Conservation (phyloP, 2,888 invertebrate species). For the Caenorhabditis sp. region DNA sequence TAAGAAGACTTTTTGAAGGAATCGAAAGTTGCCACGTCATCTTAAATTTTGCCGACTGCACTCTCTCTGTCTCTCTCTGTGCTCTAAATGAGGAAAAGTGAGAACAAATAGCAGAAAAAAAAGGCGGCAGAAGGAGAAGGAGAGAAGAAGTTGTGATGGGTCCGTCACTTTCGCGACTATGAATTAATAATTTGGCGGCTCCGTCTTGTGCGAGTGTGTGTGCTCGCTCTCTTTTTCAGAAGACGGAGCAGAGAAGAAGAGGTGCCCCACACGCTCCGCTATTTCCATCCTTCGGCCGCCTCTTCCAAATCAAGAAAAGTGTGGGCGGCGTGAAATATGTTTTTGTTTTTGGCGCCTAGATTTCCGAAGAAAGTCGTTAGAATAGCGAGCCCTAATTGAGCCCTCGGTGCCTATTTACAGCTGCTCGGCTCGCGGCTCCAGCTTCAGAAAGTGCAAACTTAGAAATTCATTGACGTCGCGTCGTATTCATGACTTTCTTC, state of each 20-base stretch:
- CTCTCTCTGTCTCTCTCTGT: too few relatives aligned
- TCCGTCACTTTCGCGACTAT: constrained; percentile 18
- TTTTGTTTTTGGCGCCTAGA: too few relatives aligned
- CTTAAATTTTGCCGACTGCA: too few relatives aligned
- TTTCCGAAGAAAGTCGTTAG: too few relatives aligned
- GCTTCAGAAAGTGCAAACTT: neutral
- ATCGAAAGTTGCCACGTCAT: neutral
- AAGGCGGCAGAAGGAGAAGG: too few relatives aligned
- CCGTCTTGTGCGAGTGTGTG: too few relatives aligned
- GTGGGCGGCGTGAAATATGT: too few relatives aligned
- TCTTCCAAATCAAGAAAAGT: too few relatives aligned
- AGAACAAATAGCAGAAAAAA: constrained; percentile 1
- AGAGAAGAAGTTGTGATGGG: constrained; percentile 4
- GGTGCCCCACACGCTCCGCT: neutral
- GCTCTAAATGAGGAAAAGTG: neutral
- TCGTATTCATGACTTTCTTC: too few relatives aligned
- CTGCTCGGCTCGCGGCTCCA: neutral
- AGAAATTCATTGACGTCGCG: neutral
- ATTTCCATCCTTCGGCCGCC: neutral
- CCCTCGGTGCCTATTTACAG: neutral
- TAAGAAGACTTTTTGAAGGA: constrained; percentile 6
- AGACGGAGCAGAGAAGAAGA: neutral
- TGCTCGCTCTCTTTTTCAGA: too few relatives aligned
- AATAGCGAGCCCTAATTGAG: too few relatives aligned
- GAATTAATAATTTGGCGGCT: constrained; percentile 58